These are phyloP conservation scores for Thymelicus sylvestris DNA, from an alignment of 2,888 invertebrate genomes.

Conservation along the genomic window DNA sequence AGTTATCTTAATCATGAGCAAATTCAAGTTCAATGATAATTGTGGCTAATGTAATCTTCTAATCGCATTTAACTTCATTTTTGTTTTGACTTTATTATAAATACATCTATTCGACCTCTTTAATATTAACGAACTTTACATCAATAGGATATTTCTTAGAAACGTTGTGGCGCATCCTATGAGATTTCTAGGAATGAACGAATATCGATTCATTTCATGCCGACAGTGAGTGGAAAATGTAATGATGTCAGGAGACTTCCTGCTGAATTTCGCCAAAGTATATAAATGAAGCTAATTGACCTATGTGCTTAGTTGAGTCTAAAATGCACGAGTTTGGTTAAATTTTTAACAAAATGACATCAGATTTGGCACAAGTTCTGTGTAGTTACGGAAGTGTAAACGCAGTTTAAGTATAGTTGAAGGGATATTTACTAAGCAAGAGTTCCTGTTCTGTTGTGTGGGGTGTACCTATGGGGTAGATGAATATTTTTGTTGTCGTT, in stretches of 20 bases:
- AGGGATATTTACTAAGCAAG: neutral
- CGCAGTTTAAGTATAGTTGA: no score
- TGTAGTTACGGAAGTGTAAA: neutral
- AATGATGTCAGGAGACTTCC: slow-evolving; percentile 36
- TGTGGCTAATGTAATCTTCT: no score
- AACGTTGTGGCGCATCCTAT: slow-evolving; percentile 25
- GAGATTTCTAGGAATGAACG: slow-evolving; percentile 26
- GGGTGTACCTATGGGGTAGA: no score
- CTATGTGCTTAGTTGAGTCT: slow-evolving; percentile 22
- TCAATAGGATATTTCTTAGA: slow-evolving; percentile 26
- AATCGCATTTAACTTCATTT: neutral
- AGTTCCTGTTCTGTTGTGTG: neutral
- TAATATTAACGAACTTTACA: neutral
- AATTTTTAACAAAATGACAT: slow-evolving; percentile 4
- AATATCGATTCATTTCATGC: slow-evolving; percentile 33
- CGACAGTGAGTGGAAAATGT: slow-evolving; percentile 33
- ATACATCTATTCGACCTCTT: slow-evolving; percentile 1
- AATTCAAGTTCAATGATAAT: no score
- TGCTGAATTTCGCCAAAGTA: slow-evolving; percentile 34
- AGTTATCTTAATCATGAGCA: no score
- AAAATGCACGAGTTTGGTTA: slow-evolving; percentile 6
- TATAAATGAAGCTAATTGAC: slow-evolving; percentile 36
- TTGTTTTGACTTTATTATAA: neutral
- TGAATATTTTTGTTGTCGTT: no score
- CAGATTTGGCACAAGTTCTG: slow-evolving; percentile 1